These are phyloP conservation scores for Scophthalmus maximus DNA, from an alignment of 2,113 vertebrate genomes.

Conservation along the genomic window DNA sequence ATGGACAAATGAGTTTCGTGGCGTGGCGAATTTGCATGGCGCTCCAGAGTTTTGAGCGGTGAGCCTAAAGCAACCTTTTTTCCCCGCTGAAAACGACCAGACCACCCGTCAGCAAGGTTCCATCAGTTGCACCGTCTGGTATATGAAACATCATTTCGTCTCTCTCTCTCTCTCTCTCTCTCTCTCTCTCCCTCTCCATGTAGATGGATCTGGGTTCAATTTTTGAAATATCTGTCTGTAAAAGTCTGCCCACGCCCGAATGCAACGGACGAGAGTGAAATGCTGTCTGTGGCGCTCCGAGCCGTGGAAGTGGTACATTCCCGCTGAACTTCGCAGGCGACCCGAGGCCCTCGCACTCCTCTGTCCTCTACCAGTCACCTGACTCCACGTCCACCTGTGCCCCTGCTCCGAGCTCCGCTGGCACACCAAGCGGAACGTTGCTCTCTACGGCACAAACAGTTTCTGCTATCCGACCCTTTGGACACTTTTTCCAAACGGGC, in stretches of 20 bases:
- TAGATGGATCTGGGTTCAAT: background rate
- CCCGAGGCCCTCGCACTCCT: background rate
- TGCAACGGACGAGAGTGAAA: background rate
- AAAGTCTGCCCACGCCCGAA: background rate
- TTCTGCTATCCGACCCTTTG: no score
- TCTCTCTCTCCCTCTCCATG: no score
- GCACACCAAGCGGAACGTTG: no score
- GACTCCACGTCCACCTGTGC: background rate
- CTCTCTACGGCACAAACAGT: no score
- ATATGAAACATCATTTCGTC: conserved; percentile 23
- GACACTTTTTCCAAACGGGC: no score
- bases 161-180: no score
- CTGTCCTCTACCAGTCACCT: background rate
- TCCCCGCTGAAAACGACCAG: conserved; percentile 5
- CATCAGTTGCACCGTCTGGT: conserved; percentile 22
- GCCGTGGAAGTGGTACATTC: background rate
- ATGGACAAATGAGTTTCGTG: conserved; percentile 68
- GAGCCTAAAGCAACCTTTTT: conserved; percentile 32
- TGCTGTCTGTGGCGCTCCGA: background rate
- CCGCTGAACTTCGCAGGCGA: background rate
- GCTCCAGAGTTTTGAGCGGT: conserved; percentile 34
- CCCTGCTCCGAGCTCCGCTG: no score
- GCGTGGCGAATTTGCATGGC: conserved; percentile 52
- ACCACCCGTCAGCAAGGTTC: conserved; percentile 38
- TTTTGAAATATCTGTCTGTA: background rate